Conservation (phyloP, 2,888 invertebrate genomes). For the Dorcus parallelipipedus region DNA sequence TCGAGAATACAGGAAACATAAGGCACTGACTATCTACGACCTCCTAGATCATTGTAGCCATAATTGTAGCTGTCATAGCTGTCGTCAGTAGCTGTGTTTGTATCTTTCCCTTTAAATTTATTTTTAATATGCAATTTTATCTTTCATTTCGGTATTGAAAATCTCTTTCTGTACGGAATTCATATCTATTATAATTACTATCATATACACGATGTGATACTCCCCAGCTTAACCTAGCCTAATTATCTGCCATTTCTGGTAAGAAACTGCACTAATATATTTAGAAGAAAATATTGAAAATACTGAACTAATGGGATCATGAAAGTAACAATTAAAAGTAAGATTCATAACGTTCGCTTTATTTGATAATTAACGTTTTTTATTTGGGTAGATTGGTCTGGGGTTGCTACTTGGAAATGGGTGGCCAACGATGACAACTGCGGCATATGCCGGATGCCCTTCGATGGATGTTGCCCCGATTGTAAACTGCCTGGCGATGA, state of each 20-base stretch:
- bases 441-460: constrained; percentile 98
- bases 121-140: too few relatives aligned
- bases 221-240: too few relatives aligned
- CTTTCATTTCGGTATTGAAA: too few relatives aligned
- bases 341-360: constrained; percentile 34
- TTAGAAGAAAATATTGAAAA: not conserved
- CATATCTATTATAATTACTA: too few relatives aligned
- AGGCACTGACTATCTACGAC: too few relatives aligned
- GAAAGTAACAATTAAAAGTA: constrained; percentile 65
- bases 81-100: too few relatives aligned
- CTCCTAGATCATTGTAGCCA: too few relatives aligned
- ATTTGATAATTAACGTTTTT: not conserved
- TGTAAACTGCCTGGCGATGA: constrained; percentile 97
- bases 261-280: not conserved
- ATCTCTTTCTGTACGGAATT: too few relatives aligned
- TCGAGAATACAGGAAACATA: too few relatives aligned
- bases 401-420: constrained; percentile 98
- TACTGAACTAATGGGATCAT: constrained; percentile 38
- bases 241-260: not conserved
- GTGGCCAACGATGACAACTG: constrained; percentile 98
- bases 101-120: too few relatives aligned
- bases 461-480: constrained; percentile 97
- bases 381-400: constrained; percentile 72
- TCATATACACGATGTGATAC: too few relatives aligned
- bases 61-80: too few relatives aligned